Percentiles rank a stretch among this genome's conserved stretches.
Conservation (phyloP, 2,797 vertebrate species). For the Tangara arthus region DNA sequence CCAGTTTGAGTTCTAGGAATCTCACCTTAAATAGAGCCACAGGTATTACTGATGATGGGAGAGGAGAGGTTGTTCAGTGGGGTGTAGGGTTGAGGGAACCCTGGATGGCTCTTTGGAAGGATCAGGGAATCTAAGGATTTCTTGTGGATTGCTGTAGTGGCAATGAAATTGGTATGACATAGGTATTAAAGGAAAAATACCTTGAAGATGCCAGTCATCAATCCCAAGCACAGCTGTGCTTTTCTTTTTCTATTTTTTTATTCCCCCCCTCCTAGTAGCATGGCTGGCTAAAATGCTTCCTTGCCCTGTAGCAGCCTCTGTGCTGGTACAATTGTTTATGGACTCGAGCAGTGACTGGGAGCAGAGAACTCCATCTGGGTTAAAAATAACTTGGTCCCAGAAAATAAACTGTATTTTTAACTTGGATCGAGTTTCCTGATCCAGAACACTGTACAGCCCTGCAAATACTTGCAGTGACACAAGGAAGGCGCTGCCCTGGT, state of each 20-base stretch:
- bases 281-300: neutral
- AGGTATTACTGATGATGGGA: neutral
- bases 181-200: neutral
- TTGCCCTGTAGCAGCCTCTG: neutral
- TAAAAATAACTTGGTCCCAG: slow-evolving; percentile 59
- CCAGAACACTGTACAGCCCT: neutral
- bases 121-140: neutral
- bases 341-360: neutral
- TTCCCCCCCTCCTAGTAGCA: too few relatives aligned
- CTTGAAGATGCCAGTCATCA: neutral
- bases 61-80: neutral
- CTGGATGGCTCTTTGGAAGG: neutral
- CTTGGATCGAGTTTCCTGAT: slow-evolving; percentile 45
- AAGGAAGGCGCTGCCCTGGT: neutral
- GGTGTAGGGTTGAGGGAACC: neutral
- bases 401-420: slow-evolving; percentile 67
- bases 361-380: slow-evolving; percentile 17
- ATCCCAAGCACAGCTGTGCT: neutral
- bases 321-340: slow-evolving; percentile 17
- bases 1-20: neutral
- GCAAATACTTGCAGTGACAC: neutral
- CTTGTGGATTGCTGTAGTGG: neutral
- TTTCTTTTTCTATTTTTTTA: neutral
- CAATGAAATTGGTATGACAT: neutral
- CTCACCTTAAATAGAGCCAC: neutral